Percentiles rank a stretch among this genome's conserved stretches.
Conservation (phyloP, 2,797 vertebrate species). For the Harpagifer antarcticus region DNA sequence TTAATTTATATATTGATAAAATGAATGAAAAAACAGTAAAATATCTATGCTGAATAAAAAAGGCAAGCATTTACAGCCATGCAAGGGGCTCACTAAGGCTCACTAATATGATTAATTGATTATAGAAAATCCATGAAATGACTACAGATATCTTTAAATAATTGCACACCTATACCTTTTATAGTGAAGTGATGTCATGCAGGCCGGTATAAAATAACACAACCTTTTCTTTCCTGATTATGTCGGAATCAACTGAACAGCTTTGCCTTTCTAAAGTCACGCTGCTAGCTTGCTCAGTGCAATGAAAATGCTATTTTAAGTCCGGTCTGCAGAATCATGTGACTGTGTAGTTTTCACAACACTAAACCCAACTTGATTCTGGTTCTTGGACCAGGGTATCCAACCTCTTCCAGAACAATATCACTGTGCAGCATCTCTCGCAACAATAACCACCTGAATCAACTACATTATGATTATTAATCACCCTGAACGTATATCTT, state of each 20-base stretch:
- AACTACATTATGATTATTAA: conserved; percentile 45
- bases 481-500: conserved; percentile 13
- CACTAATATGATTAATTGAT: neutral
- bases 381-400: conserved; percentile 22
- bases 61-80: neutral
- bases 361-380: conserved; percentile 17
- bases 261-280: no score
- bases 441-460: conserved; percentile 52
- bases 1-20: neutral
- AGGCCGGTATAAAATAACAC: neutral
- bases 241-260: neutral
- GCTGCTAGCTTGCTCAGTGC: neutral
- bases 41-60: neutral
- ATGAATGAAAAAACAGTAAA: neutral
- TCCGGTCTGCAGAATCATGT: conserved; percentile 21
- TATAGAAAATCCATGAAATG: neutral
- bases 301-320: neutral
- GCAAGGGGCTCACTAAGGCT: neutral
- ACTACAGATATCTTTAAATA: neutral
- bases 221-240: neutral
- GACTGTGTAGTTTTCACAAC: conserved; percentile 21
- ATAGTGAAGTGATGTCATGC: neutral
- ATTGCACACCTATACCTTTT: neutral
- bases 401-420: conserved; percentile 40
- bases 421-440: conserved; percentile 17